Evolutionary conservation across 2,888 invertebrate genomes (phyloP).

Genomic region (Drosophila subquinaria): DNA sequence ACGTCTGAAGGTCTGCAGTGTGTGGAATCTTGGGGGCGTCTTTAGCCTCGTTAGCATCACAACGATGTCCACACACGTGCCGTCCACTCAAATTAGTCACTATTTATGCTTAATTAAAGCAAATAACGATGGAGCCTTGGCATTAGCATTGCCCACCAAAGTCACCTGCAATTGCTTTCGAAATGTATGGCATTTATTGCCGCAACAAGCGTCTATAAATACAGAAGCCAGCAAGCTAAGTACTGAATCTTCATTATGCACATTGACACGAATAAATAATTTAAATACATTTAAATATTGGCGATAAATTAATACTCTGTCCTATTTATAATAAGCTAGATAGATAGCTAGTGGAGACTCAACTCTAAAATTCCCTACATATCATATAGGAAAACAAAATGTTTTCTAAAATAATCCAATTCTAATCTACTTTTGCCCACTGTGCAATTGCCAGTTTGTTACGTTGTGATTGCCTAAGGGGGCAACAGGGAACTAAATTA

Average conservation of each 20-base stretch:
- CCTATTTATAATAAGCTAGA: too few relatives aligned
- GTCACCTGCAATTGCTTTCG: slow-evolving; percentile 35
- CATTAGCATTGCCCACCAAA: slow-evolving; percentile 29
- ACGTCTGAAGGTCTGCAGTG: slow-evolving; percentile 15
- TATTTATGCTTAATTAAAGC: slow-evolving; percentile 59
- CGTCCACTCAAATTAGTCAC: slow-evolving; percentile 54
- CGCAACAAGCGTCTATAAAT: slow-evolving; percentile 19
- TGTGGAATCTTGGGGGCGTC: slow-evolving; percentile 1
- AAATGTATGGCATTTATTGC: slow-evolving; percentile 35
- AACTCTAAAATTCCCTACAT: too few relatives aligned
- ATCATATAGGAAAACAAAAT: too few relatives aligned
- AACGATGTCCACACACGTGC: slow-evolving; percentile 55
- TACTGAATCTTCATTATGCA: slow-evolving; percentile 5
- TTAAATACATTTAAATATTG: neutral
- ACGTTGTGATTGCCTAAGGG: slow-evolving; percentile 20
- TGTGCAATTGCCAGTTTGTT: slow-evolving; percentile 10
- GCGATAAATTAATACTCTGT: too few relatives aligned
- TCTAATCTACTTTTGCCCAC: too few relatives aligned
- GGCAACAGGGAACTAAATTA: slow-evolving; percentile 3
- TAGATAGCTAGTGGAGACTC: too few relatives aligned
- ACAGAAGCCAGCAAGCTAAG: slow-evolving; percentile 20
- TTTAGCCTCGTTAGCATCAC: slow-evolving; percentile 21
- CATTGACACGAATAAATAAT: slow-evolving; percentile 19
- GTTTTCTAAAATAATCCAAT: too few relatives aligned
- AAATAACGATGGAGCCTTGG: slow-evolving; percentile 22